Evolutionary conservation across 2,797 vertebrate genomes (phyloP), one percentile per base, ranked within the genome.

Genomic region (Galaxias olidus): DNA sequence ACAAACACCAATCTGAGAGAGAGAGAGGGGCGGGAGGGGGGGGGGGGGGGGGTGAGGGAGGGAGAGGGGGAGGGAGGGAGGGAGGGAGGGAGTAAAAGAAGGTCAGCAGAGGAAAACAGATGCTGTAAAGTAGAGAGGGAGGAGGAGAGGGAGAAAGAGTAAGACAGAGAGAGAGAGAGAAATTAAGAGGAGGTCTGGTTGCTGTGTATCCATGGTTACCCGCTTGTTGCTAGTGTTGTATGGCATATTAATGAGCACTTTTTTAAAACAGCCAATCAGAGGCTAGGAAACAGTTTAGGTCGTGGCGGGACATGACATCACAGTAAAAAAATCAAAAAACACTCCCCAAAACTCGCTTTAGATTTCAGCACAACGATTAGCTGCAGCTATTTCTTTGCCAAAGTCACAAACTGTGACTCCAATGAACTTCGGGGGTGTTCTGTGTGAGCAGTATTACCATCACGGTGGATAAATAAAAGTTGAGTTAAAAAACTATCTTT

Each of bases 381-480:
- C 82, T 78, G 43, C 73, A 59, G 77, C 76, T 83, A 49, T 50
- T 7, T 15, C 49, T 19, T 20, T 5, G 50, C 15, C 10, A 52
- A 18, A 18, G 48, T 14, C 30, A 30, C 30, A 30, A 30, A 30
- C 3, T 30, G 30, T 30, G 30, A 30, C 30, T 30, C 30, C 30
- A 30, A 30, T 30, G 30, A 2, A 30, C 30, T 30, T 30, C n/a
- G n/a, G n/a, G n/a, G n/a, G n/a, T 30, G 30, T 30, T 30, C 30
- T 30, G 30, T 30, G 30, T 2, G 30, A 30, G 30, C 30, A 30
- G 30, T 30, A 30, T 30, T 30, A 30, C 41, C 55, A 13, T 66
- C 68, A 80, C 77, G 74, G 78, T 77, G 82, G 75, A 71, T 49
- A 61, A 89, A 88, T 88, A 88, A 89, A 87, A n/a, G 69, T 76